phyloP scores from a whole-genome alignment of 1,140 invertebrate species.

The Eciton burchellii region DNA sequence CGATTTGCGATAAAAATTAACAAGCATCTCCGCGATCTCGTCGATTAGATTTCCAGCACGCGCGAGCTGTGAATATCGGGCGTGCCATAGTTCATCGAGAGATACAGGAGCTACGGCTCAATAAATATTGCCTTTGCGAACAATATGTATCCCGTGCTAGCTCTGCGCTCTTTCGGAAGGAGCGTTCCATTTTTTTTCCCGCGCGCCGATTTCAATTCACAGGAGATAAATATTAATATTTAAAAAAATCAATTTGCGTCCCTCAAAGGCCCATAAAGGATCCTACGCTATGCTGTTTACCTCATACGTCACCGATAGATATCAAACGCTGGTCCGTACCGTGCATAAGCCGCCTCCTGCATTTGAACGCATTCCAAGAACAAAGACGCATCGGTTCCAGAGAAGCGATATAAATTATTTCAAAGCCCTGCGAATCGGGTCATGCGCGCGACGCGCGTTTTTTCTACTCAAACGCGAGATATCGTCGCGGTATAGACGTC shows the following conservation, averaged over 20 bases:
- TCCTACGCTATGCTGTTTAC: slow-evolving; percentile 56
- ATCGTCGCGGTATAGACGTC: too few relatives aligned
- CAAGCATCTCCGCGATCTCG: slow-evolving; percentile 15
- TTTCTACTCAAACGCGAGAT: slow-evolving; percentile 39
- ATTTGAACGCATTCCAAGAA: slow-evolving; percentile 62
- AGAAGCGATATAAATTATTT: slow-evolving; percentile 60
- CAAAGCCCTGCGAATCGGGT: slow-evolving; percentile 52
- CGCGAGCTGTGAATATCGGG: slow-evolving; percentile 6
- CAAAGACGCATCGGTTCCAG: slow-evolving; percentile 57
- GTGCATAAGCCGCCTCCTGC: slow-evolving; percentile 56
- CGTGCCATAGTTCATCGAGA: slow-evolving; percentile 32
- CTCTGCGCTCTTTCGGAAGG: slow-evolving; percentile 42
- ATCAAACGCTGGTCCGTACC: slow-evolving; percentile 57
- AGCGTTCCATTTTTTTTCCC: slow-evolving; percentile 43
- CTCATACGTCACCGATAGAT: slow-evolving; percentile 57
- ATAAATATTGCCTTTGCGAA: slow-evolving; percentile 56
- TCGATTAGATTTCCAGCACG: slow-evolving; percentile 36
- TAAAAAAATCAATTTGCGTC: slow-evolving; percentile 50
- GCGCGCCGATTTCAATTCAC: slow-evolving; percentile 41
- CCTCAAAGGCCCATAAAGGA: slow-evolving; percentile 41
- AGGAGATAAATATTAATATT: slow-evolving; percentile 59
- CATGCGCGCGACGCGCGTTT: slow-evolving; percentile 50
- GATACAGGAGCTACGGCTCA: slow-evolving; percentile 43
- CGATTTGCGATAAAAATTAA: slow-evolving; percentile 22
- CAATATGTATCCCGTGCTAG: slow-evolving; percentile 54